phyloP scores from a whole-genome alignment of 1,140 invertebrate species.

The Calycopis cecrops region DNA sequence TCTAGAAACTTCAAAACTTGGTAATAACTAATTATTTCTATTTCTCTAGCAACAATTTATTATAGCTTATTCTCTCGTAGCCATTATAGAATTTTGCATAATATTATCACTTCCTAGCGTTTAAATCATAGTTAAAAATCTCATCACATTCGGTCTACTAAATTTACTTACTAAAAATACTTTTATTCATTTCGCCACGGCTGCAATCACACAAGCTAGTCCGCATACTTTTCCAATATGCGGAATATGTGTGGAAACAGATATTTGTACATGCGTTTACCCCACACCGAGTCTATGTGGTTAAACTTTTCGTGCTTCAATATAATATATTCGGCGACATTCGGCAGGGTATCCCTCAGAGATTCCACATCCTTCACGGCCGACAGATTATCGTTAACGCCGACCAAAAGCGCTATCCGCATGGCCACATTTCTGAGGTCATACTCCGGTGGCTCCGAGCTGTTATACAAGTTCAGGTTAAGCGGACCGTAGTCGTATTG shows the following conservation, averaged over 20 bases:
- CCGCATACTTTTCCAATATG: conserved; percentile 26
- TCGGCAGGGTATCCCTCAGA: conserved; percentile 50
- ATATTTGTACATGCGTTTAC: conserved; percentile 59
- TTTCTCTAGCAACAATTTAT: too few relatives aligned
- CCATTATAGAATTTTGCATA: too few relatives aligned
- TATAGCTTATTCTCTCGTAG: too few relatives aligned
- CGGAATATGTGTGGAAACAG: conserved; percentile 44
- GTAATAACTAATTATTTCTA: too few relatives aligned
- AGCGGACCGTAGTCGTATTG: conserved; percentile 12
- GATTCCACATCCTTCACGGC: conserved; percentile 67
- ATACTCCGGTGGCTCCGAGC: conserved; percentile 1
- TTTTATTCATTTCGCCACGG: too few relatives aligned
- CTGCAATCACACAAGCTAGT: too few relatives aligned
- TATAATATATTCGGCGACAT: conserved; percentile 41
- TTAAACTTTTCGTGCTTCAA: conserved; percentile 36
- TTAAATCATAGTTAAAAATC: too few relatives aligned
- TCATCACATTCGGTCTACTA: too few relatives aligned
- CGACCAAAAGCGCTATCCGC: conserved; percentile 40
- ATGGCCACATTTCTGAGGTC: neutral
- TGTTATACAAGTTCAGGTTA: conserved; percentile 10
- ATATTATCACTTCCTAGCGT: too few relatives aligned
- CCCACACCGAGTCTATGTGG: conserved; percentile 75
- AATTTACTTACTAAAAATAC: too few relatives aligned
- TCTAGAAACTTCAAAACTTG: too few relatives aligned
- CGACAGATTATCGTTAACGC: conserved; percentile 76